Conservation (phyloP, 2,797 vertebrate genomes). For the Syngnathus rostellatus region DNA sequence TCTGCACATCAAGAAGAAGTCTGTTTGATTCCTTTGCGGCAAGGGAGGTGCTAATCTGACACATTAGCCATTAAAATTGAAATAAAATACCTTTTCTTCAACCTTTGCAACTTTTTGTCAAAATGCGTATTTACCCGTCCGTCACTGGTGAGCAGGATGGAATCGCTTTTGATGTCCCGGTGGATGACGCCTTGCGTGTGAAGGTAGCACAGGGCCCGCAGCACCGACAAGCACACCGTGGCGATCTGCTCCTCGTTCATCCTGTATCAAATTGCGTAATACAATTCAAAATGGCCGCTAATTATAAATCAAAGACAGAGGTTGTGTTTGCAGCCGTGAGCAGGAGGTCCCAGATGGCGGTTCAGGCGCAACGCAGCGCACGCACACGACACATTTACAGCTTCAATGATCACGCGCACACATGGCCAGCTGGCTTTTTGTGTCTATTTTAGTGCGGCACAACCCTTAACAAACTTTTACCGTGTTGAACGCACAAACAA, state of each 20-base stretch:
- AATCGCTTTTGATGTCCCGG: conserved; percentile 97
- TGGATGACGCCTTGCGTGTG: conserved; percentile 97
- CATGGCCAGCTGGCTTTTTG: conserved; percentile 53
- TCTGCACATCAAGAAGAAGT: conserved; percentile 61
- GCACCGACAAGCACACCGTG: conserved; percentile 90
- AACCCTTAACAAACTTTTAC: not conserved
- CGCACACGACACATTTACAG: conserved; percentile 36
- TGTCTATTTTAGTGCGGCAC: conserved; percentile 10
- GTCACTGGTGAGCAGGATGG: conserved; percentile 94
- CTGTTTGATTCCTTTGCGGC: conserved; percentile 5
- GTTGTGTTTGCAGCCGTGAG: not conserved
- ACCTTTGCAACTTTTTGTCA: not conserved
- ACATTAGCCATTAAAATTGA: not conserved
- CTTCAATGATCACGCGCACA: conserved; percentile 23
- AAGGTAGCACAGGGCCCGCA: conserved; percentile 90
- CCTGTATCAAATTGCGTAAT: conserved; percentile 52
- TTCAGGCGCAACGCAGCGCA: conserved; percentile 26
- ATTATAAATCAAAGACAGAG: not conserved
- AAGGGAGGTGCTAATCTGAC: not conserved
- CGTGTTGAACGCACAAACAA: conserved; percentile 8
- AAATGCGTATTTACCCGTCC: conserved; percentile 73
- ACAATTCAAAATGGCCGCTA: not conserved
- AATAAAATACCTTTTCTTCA: not conserved
- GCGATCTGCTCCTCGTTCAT: conserved; percentile 99
- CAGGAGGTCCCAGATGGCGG: conserved; percentile 1